These are phyloP conservation scores for Dinothrombium tinctorium DNA, from an alignment of 1,140 invertebrate species.

Conservation along the genomic window DNA sequence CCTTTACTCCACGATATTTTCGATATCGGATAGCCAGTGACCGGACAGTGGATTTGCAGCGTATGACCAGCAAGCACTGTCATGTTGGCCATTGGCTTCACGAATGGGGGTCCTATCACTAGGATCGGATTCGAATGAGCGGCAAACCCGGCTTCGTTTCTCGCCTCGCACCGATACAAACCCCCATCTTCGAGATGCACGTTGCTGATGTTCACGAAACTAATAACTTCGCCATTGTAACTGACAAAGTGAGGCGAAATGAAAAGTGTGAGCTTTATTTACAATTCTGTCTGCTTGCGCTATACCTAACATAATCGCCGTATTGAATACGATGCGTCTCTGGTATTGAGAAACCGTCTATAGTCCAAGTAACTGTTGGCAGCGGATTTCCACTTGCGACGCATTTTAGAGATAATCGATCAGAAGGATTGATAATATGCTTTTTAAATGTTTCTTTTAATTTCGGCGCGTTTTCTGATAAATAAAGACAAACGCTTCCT, in stretches of 20 bases:
- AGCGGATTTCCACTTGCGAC: conserved; percentile 67
- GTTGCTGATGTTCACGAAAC: conserved; percentile 18
- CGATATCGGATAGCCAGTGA: background rate
- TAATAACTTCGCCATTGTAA: conserved; percentile 21
- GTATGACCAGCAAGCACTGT: conserved; percentile 62
- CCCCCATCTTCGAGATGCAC: conserved; percentile 40
- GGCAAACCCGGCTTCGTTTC: conserved; percentile 47
- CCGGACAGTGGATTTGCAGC: conserved; percentile 66
- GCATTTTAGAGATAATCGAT: conserved; percentile 23
- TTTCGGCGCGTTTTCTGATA: background rate
- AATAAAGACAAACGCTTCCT: background rate
- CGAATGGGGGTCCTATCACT: conserved; percentile 59
- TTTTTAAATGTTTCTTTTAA: background rate
- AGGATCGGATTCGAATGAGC: conserved; percentile 60
- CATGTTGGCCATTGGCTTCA: conserved; percentile 67
- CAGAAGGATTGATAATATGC: background rate
- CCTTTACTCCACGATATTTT: background rate
- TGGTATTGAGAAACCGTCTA: conserved; percentile 36
- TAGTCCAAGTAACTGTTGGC: conserved; percentile 75
- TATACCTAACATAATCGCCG: conserved; percentile 54
- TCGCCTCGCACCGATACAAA: conserved; percentile 61
- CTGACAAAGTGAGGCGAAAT: conserved; percentile 13
- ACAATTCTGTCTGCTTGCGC: background rate
- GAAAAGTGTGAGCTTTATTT: background rate
- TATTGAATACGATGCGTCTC: conserved; percentile 23